Base-by-base conservation (phyloP, 2,888 invertebrate genomes). In the Leptinotarsa tumamoca region DNA sequence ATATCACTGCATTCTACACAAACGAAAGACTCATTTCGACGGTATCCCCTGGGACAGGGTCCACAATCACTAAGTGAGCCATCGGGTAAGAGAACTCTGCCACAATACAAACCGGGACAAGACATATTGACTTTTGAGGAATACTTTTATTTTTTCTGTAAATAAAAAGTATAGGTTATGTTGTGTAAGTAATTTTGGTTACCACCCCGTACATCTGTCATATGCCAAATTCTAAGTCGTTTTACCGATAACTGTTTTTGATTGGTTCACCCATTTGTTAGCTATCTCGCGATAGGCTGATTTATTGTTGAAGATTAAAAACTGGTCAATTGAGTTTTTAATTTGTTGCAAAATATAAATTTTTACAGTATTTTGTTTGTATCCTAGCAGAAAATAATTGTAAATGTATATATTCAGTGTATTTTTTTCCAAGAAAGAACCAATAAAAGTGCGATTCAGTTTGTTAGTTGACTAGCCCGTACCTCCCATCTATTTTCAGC, bases 41-140 rank as follows among this genome's bases (percentile, higher is more conserved):
- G 90, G 84, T 91, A 96, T 0, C 98, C 98, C 81, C 96, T 89
- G 0, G 95, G 95, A 84, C 97, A 97, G 1, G 96, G 94, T 0
- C 96, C 96, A 87, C 98, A 98, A 15, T 92, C 93, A 83, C 95
- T 93, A 91, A 94, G 94, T 89, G 94, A 92, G 2, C 90, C 94
- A 89, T 94, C 92, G 7, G 90, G 89, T 2, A 92, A 86, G 71
- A 91, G 87, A 51, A 91, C 91, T 70, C 95, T 92, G 2, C 96
- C 97, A 87, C 97, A 97, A 85, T 96, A 97, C 72, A 93, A 88
- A 0, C 97, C 97, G 17, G 96, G 95, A 87, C 96, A 97, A 18
- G 90, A 61, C 79, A 79, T 80, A 33, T 17, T 21, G 33, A 10
- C 23, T 15, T 14, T 52, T 33, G 43, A 43, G 10, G 43, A 43